These are phyloP conservation scores for Oryzias dopingdopingensis DNA, from an alignment of 2,797 vertebrate species.

Conservation along the genomic window DNA sequence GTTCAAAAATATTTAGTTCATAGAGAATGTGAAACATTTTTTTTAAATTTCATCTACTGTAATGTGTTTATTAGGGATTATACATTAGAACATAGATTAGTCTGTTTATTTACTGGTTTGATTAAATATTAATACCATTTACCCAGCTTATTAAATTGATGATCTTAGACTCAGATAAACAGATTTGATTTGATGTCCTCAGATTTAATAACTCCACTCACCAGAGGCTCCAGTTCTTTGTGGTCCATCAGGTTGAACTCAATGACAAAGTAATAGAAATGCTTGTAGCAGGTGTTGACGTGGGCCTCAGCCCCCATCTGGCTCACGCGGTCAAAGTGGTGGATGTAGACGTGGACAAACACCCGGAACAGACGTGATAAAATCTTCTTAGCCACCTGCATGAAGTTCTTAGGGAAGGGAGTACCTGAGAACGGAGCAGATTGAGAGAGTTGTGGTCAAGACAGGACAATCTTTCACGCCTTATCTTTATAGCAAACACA, in stretches of 20 bases:
- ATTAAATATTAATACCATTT: not conserved
- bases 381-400: conserved; percentile 96
- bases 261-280: conserved; percentile 96
- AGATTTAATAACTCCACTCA: conserved; percentile 64
- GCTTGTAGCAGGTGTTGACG: conserved; percentile 99
- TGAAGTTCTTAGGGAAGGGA: conserved; percentile 96
- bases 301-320: conserved; percentile 98
- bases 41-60: not conserved
- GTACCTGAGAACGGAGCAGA: conserved; percentile 81
- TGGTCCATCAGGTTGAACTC: conserved; percentile 95
- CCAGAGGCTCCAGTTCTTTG: conserved; percentile 98
- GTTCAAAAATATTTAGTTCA: not conserved
- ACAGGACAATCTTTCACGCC: conserved; percentile 13
- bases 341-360: conserved; percentile 98
- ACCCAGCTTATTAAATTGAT: not conserved
- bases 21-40: not conserved
- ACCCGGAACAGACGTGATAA: conserved; percentile 95
- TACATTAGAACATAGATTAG: no score
- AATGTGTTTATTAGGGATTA: no score
- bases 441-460: conserved; percentile 33
- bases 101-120: not conserved
- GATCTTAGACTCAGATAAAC: not conserved
- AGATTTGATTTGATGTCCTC: not conserved
- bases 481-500: not conserved
- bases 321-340: conserved; percentile 94